phyloP scores from a whole-genome alignment of 2,113 vertebrate genomes.

The Acrocephalus arundinaceus region DNA sequence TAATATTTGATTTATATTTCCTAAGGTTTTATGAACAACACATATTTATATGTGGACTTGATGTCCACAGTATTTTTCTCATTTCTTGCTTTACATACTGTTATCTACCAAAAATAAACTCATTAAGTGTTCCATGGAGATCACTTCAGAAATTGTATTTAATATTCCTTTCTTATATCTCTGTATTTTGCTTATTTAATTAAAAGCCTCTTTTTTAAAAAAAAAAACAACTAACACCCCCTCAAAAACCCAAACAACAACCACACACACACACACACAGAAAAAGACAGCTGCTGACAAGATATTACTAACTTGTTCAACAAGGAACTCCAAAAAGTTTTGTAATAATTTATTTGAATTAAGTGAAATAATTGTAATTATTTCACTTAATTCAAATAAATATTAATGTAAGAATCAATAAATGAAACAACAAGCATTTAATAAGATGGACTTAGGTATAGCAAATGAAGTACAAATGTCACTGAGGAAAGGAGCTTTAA shows the following conservation, averaged over 20 bases:
- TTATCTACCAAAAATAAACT: not conserved
- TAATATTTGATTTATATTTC: not conserved
- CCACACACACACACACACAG: not conserved
- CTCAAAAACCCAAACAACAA: not conserved
- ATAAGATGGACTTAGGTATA: not conserved
- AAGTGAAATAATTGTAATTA: not conserved
- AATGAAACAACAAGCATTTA: not conserved
- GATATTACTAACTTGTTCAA: not conserved
- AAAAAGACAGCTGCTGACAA: not conserved
- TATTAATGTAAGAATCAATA: not conserved
- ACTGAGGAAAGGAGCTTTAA: not conserved
- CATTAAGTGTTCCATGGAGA: not conserved
- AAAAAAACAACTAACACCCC: not conserved
- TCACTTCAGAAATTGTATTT: not conserved
- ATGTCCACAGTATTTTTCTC: not conserved
- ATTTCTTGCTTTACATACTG: not conserved
- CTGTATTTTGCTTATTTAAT: not conserved
- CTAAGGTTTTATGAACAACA: not conserved
- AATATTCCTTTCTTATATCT: not conserved
- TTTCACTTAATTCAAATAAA: not conserved
- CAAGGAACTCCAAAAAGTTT: not conserved
- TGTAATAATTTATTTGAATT: no score
- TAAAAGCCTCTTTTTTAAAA: not conserved
- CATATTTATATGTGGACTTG: not conserved
- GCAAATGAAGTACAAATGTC: not conserved